phyloP scores from a whole-genome alignment of 2,888 invertebrate species.

The Ashinkailepas kermadecensis region DNA sequence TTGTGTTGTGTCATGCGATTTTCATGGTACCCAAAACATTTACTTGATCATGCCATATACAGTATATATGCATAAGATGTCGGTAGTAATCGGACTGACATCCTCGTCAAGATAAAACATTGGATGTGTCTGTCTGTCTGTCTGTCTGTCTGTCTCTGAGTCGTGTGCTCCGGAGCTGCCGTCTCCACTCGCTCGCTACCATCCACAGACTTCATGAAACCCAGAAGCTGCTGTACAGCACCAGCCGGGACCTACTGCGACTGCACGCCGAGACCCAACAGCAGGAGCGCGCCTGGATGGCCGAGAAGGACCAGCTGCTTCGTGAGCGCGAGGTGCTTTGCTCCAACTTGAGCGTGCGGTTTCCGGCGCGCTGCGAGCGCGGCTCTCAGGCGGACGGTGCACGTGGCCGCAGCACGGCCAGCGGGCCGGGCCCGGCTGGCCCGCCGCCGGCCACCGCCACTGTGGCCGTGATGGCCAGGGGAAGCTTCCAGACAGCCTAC shows the following conservation, averaged over 20 bases:
- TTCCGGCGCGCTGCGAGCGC: constrained; percentile 7
- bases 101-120: too few relatives aligned
- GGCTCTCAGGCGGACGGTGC: background rate
- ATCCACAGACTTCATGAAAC: constrained; percentile 41
- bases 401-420: background rate
- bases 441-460: background rate
- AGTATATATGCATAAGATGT: too few relatives aligned
- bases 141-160: too few relatives aligned
- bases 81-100: too few relatives aligned
- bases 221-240: constrained; percentile 44
- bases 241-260: constrained; percentile 42
- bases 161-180: too few relatives aligned
- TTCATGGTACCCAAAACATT: too few relatives aligned
- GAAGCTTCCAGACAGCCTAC: constrained; percentile 10
- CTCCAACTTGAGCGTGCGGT: background rate
- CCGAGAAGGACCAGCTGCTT: constrained; percentile 37
- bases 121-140: too few relatives aligned
- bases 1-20: too few relatives aligned
- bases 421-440: background rate
- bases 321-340: constrained; percentile 26
- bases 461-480: background rate
- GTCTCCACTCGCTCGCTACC: background rate
- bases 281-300: constrained; percentile 42
- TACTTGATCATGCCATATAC: too few relatives aligned
- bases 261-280: constrained; percentile 40